Base-by-base conservation (phyloP, 1,140 invertebrate genomes). In the Anthonomus grandis region DNA sequence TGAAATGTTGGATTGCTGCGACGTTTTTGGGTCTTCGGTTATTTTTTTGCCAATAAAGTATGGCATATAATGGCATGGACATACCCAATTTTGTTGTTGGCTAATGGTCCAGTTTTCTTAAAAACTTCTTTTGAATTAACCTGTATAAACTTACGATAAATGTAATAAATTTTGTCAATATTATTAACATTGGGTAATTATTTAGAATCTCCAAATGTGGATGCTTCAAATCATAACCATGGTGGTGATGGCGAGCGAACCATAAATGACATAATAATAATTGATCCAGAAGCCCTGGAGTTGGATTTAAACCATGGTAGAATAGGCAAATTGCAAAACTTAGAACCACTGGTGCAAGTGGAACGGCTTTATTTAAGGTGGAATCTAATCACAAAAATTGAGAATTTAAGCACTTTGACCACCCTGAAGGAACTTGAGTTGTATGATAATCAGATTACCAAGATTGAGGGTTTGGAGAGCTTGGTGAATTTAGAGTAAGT, bases 311-410 rank as follows among this genome's bases (percentile, higher is more conserved):
- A 94, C 76, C 93, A 97, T 75, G 84, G 85, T 15, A 81, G 88
- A 63, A 84, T 95, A 58, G 83, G 80, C 9, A 89, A 89, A 72
- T 79, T 95, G 60, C 86, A 91, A 64, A 89, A 93, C 70, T 78
- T 95, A 13, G 89, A 92, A 65, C 81, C 81, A 2, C 69, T 94
- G 10, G 81, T 72, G 15, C 79, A 83, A 59, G 80, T 93, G 25
- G 84, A 95, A 76, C 85, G 82, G 64, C 74, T 95, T 24, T 94
- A 86, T 70, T 79, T 97, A 18, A 83, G 94, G 38, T 96, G 95
- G 89, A 98, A 98, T 77, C 77, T 95, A 0, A 93, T 98, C 9
- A 96, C 90, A 64, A 93, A 91, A 69, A 97, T 98, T 69, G 91
- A 95, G 72, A 93, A 94, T 74, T 70, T 96, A 17, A 71, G 84